Evolutionary conservation across 2,797 vertebrate species (phyloP).

Genomic region (Botia almorhae): DNA sequence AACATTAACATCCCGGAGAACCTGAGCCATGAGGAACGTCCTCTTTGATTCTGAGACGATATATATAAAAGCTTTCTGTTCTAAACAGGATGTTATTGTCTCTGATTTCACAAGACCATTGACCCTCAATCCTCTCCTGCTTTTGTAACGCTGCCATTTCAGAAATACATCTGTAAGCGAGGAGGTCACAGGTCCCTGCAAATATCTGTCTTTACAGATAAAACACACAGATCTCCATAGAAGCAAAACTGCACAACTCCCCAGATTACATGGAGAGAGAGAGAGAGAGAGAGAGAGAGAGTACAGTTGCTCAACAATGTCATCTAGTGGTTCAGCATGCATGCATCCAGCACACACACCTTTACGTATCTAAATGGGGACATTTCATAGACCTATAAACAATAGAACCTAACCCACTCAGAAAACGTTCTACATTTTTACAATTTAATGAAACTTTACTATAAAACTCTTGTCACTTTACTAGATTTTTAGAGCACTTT

Average conservation of each 20-base stretch:
- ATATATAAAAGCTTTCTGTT: slow-evolving; percentile 65
- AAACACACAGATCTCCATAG: slow-evolving; percentile 13
- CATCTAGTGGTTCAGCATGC: slow-evolving; percentile 74
- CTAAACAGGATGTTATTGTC: slow-evolving; percentile 62
- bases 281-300: slow-evolving; percentile 15
- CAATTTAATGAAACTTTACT: too few relatives aligned
- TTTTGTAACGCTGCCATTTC: slow-evolving; percentile 53
- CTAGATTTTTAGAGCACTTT: too few relatives aligned
- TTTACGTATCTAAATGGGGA: too few relatives aligned
- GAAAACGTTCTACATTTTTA: too few relatives aligned
- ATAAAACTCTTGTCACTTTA: too few relatives aligned
- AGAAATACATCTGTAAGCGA: slow-evolving; percentile 64
- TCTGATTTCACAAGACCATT: slow-evolving; percentile 62
- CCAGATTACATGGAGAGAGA: slow-evolving; percentile 37
- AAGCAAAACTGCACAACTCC: slow-evolving; percentile 11
- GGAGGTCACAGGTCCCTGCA: slow-evolving; percentile 62
- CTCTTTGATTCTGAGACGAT: slow-evolving; percentile 67
- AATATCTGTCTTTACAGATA: slow-evolving; percentile 58
- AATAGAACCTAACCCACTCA: too few relatives aligned
- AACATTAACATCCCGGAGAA: slow-evolving; percentile 62
- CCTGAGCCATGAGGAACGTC: slow-evolving; percentile 58
- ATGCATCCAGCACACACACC: neutral
- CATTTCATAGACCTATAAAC: too few relatives aligned
- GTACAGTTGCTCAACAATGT: slow-evolving; percentile 78
- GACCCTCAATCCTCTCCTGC: slow-evolving; percentile 63